Conservation (phyloP, 2,888 invertebrate genomes). For the Andricus curvator region DNA sequence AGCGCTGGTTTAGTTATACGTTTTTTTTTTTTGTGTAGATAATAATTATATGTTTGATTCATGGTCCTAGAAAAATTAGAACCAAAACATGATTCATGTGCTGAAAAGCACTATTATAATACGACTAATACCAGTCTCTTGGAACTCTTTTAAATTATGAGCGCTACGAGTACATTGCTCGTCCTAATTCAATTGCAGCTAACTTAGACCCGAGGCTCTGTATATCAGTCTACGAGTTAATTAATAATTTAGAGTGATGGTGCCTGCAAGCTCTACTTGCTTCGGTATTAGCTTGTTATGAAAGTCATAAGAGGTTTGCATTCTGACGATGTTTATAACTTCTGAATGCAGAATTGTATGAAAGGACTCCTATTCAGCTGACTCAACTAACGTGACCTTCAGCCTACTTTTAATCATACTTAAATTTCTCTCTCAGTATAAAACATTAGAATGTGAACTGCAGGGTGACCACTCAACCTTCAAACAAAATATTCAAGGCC, state of each 20-base stretch:
- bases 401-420: background rate
- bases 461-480: too few relatives aligned
- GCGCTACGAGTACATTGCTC: constrained; percentile 54
- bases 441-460: background rate
- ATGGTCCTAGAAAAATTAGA: background rate
- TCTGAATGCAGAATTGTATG: background rate
- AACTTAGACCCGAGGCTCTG: constrained; percentile 51
- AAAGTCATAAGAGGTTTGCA: background rate
- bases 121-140: constrained; percentile 35
- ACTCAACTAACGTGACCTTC: background rate
- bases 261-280: constrained; percentile 21
- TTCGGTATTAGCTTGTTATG: background rate
- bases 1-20: too few relatives aligned
- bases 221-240: constrained; percentile 54
- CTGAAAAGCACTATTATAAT: background rate
- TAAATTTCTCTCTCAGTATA: background rate
- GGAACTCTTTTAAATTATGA: constrained; percentile 55
- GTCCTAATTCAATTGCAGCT: constrained; percentile 55
- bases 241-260: constrained; percentile 57
- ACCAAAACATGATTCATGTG: background rate
- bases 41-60: background rate
- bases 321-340: background rate
- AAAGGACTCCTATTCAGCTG: background rate
- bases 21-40: too few relatives aligned
- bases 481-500: too few relatives aligned